Evolutionary conservation across 2,113 vertebrate species (phyloP).

Genomic region (Pheucticus melanocephalus): DNA sequence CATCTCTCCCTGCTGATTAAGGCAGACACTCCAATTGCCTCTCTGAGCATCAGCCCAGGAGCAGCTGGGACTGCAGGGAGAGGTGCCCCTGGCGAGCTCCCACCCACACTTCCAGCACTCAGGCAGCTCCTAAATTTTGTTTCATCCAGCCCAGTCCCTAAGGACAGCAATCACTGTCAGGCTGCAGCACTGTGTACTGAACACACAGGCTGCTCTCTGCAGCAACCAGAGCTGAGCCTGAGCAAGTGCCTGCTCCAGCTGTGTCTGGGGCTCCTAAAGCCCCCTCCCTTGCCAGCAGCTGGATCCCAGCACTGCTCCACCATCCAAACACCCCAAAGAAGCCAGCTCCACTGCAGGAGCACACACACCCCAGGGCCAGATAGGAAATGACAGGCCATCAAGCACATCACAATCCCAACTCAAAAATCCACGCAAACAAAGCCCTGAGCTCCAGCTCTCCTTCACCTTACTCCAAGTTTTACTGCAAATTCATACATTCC

Average conservation of each 20-base stretch:
- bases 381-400: not conserved
- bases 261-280: not conserved
- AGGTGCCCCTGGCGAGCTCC: not conserved
- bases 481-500: not conserved
- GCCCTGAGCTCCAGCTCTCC: not conserved
- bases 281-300: conserved; percentile 11
- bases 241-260: not conserved
- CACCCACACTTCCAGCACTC: not conserved
- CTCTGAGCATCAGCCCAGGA: rapidly evolving
- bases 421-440: not conserved
- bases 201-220: not conserved
- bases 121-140: not conserved
- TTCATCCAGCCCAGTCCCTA: not conserved
- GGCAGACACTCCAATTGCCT: not conserved
- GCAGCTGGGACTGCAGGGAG: not conserved
- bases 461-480: not conserved
- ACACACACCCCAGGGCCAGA: not conserved
- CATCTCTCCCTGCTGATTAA: not conserved
- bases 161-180: not conserved
- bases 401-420: not conserved
- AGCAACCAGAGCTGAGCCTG: not conserved
- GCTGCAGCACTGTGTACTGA: rapidly evolving
- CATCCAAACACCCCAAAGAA: not conserved
- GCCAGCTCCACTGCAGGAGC: not conserved
- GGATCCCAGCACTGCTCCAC: not conserved